phyloP scores from a whole-genome alignment of 2,797 vertebrate species.

The Danionella dracula region DNA sequence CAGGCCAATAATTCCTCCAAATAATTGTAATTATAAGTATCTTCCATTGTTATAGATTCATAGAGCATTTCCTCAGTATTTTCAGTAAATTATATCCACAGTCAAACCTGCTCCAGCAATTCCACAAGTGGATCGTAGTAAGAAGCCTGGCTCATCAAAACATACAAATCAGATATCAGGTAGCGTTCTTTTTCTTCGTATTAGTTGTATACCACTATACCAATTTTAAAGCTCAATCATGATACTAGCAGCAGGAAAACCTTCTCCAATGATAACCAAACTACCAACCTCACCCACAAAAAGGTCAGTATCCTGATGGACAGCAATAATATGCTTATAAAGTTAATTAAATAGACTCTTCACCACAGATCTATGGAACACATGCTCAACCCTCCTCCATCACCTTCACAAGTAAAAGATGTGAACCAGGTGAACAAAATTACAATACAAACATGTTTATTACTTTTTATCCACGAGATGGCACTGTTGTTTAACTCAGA shows the following conservation, averaged over 20 bases:
- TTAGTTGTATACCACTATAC: not conserved
- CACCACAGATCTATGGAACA: not conserved
- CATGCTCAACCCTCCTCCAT: not conserved
- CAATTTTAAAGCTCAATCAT: no score
- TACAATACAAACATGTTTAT: not conserved
- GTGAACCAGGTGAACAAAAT: not conserved
- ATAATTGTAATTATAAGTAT: slow-evolving; percentile 7
- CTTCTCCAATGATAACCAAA: not conserved
- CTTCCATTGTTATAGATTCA: not conserved
- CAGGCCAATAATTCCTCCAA: slow-evolving; percentile 1
- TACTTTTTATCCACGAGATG: slow-evolving; percentile 35
- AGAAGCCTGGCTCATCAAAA: slow-evolving; percentile 58
- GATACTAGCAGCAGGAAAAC: not conserved
- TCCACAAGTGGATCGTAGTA: slow-evolving; percentile 74
- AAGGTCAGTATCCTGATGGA: not conserved
- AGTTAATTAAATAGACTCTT: not conserved
- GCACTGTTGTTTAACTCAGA: not conserved
- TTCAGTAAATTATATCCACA: not conserved
- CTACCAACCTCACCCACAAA: not conserved
- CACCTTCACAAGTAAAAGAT: not conserved
- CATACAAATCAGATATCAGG: slow-evolving; percentile 9
- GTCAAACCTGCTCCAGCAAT: slow-evolving; percentile 38
- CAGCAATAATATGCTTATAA: not conserved
- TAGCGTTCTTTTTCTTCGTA: slow-evolving; percentile 11
- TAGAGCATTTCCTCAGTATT: not conserved